Evolutionary conservation across 2,113 vertebrate genomes (phyloP).

Genomic region (Otus sunia): DNA sequence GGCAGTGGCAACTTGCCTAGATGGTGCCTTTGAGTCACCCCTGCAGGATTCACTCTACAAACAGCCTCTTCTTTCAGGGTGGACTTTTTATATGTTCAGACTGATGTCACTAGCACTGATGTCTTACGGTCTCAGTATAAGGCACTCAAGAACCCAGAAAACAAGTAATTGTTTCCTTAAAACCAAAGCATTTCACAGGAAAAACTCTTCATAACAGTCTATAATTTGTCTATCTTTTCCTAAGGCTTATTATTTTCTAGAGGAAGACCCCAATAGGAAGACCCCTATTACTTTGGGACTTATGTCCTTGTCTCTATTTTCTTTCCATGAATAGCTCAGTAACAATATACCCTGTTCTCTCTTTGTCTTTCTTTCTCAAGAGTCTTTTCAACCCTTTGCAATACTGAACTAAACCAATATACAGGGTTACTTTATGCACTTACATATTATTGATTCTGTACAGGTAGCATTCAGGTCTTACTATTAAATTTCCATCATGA

Average conservation of each 20-base stretch:
- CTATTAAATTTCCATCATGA: background rate
- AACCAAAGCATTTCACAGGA: background rate
- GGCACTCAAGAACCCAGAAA: background rate
- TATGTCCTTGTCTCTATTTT: background rate
- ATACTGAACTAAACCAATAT: background rate
- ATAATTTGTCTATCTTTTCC: background rate
- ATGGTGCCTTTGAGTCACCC: background rate
- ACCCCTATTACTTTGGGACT: background rate
- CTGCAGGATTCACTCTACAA: background rate
- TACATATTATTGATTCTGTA: fast-evolving
- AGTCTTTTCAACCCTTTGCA: background rate
- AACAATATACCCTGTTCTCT: background rate
- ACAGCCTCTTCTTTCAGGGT: background rate
- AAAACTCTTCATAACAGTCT: background rate
- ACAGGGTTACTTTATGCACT: background rate
- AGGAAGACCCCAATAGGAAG: too few relatives aligned
- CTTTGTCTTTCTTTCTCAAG: background rate
- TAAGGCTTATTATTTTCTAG: background rate
- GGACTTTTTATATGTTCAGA: background rate
- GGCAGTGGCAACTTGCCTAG: background rate
- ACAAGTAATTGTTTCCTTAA: background rate
- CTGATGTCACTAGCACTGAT: background rate
- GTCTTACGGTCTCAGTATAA: background rate
- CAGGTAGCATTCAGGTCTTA: background rate
- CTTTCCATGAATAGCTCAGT: background rate